Conservation (phyloP, 2,888 invertebrate species). For the Pterobdella sp. region DNA sequence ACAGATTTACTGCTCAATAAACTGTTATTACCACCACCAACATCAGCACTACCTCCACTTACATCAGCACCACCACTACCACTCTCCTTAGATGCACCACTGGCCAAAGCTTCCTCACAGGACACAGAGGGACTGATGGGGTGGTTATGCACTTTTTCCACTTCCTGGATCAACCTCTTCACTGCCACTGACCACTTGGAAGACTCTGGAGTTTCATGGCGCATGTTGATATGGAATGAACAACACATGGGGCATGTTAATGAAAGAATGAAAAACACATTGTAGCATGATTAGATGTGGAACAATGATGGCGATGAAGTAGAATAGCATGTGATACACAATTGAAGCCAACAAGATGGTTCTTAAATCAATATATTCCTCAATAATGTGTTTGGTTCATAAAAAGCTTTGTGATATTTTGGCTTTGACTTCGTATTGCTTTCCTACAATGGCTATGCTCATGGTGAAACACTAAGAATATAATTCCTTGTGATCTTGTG, state of each 20-base stretch:
- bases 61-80: constrained; percentile 4
- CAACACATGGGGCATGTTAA: not conserved
- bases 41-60: not conserved
- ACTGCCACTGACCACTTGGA: constrained; percentile 45
- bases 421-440: too few species aligned
- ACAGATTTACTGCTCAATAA: not conserved
- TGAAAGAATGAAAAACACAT: not conserved
- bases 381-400: too few species aligned
- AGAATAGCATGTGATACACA: too few species aligned
- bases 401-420: too few species aligned
- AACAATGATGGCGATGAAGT: too few species aligned
- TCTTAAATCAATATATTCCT: too few species aligned
- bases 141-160: constrained; percentile 33
- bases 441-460: too few species aligned
- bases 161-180: constrained; percentile 44
- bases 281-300: too few species aligned
- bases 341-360: too few species aligned
- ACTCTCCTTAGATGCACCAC: not conserved
- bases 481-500: too few species aligned
- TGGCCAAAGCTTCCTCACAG: constrained; percentile 17
- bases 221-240: not conserved
- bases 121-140: constrained; percentile 34
- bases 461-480: too few species aligned
- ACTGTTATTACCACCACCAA: not conserved
- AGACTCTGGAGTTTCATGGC: constrained; percentile 39